phyloP scores from a whole-genome alignment of 2,888 invertebrate genomes.

The Mesorhabditis sp. region DNA sequence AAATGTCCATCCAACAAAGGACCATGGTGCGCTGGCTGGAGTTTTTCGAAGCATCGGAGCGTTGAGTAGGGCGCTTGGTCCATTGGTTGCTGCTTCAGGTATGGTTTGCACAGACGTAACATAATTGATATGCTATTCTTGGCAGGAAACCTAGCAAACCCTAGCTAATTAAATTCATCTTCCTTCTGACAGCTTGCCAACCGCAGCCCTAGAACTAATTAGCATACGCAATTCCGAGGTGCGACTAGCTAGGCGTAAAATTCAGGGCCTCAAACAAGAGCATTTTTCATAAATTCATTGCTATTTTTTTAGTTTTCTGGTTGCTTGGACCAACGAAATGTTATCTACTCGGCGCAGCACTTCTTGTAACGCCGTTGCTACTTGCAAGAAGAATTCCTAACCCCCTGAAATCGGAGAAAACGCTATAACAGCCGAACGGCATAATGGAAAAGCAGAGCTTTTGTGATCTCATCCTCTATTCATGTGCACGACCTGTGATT shows the following conservation, averaged over 20 bases:
- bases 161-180: slow-evolving; percentile 9
- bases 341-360: slow-evolving; percentile 75
- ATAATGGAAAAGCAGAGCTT: slow-evolving; percentile 11
- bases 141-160: not conserved
- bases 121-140: slow-evolving; percentile 14
- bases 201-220: not conserved
- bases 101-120: slow-evolving; percentile 35
- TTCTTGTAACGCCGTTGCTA: slow-evolving; percentile 70
- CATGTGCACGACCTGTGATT: not conserved
- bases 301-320: slow-evolving; percentile 77
- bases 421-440: not conserved
- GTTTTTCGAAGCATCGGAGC: slow-evolving; percentile 90
- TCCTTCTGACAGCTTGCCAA: not conserved
- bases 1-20: slow-evolving; percentile 70
- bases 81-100: slow-evolving; percentile 81
- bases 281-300: slow-evolving; percentile 3
- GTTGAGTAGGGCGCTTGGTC: slow-evolving; percentile 85
- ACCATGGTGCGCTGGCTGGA: slow-evolving; percentile 88
- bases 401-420: slow-evolving; percentile 16
- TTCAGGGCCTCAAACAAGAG: not conserved
- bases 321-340: slow-evolving; percentile 78
- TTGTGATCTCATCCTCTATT: not conserved
- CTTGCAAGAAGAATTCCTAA: slow-evolving; percentile 31
- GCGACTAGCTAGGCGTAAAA: too few relatives aligned
- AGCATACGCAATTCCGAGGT: slow-evolving; percentile 6